Percentiles rank a stretch among this genome's conserved stretches.
Evolutionary conservation across 2,888 invertebrate species (phyloP).

Genomic region (Macrophya alboannulata): DNA sequence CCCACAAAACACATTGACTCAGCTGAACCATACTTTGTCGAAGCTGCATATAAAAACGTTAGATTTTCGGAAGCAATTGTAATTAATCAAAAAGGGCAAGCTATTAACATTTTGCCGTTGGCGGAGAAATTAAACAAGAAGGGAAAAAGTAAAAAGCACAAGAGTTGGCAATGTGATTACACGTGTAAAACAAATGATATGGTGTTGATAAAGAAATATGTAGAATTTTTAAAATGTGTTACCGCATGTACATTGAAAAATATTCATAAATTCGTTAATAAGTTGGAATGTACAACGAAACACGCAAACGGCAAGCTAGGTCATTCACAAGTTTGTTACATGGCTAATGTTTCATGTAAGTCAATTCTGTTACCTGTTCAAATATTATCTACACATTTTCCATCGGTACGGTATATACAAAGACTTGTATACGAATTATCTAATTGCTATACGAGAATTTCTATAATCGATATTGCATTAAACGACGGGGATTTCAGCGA

Average conservation of each 20-base stretch:
- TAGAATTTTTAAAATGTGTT: constrained; percentile 45
- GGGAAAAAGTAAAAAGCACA: constrained; percentile 44
- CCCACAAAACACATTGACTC: constrained; percentile 56
- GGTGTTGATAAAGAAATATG: not conserved
- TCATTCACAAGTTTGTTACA: constrained; percentile 59
- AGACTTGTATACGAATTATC: constrained; percentile 53
- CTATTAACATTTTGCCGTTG: constrained; percentile 58
- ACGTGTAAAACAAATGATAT: constrained; percentile 42
- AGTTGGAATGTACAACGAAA: constrained; percentile 47
- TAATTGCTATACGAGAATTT: constrained; percentile 16
- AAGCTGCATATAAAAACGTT: constrained; percentile 57
- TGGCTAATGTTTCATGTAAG: constrained; percentile 53
- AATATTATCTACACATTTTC: constrained; percentile 62
- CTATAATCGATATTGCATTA: constrained; percentile 52
- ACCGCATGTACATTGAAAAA: constrained; percentile 45
- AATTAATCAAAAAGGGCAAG: constrained; percentile 54
- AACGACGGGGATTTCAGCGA: constrained; percentile 37
- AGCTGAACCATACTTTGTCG: constrained; percentile 59
- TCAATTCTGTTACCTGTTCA: constrained; percentile 60
- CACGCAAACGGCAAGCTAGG: constrained; percentile 35
- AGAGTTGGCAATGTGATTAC: constrained; percentile 34
- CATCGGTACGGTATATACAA: constrained; percentile 58
- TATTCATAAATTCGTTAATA: constrained; percentile 10
- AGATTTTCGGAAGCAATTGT: constrained; percentile 54
- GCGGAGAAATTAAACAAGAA: constrained; percentile 29